Evolutionary conservation across 2,113 vertebrate species (phyloP).

Genomic region (Lepus americanus): DNA sequence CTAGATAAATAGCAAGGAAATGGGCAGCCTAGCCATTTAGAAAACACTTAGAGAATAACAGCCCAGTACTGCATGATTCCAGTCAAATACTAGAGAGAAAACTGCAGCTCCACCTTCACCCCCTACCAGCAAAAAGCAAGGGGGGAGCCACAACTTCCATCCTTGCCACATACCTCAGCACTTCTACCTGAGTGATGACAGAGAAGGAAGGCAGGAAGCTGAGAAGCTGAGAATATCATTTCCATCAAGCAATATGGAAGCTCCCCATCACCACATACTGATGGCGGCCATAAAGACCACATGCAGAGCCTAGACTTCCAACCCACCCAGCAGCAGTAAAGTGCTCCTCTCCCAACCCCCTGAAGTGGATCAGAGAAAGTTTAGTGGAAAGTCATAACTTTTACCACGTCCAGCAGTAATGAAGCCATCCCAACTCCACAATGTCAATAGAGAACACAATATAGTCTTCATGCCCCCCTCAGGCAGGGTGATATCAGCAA

Average conservation of each 20-base stretch:
- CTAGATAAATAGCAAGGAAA: neutral
- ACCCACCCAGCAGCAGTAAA: neutral
- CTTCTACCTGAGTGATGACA: neutral
- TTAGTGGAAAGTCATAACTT: neutral
- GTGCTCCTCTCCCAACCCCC: neutral
- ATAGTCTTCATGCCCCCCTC: neutral
- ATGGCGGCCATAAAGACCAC: neutral
- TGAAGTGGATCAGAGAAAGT: neutral
- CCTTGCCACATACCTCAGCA: neutral
- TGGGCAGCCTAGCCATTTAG: neutral
- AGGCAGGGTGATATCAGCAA: neutral
- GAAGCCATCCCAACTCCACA: neutral
- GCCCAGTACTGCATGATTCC: neutral
- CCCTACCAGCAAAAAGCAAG: neutral
- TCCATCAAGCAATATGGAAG: neutral
- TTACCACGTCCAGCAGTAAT: neutral
- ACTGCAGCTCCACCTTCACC: neutral
- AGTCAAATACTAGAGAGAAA: neutral
- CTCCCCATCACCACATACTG: rapidly evolving
- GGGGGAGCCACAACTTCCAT: neutral
- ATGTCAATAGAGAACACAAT: neutral
- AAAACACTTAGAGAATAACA: neutral
- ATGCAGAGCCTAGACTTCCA: neutral
- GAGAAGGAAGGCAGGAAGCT: neutral
- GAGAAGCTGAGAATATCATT: neutral